Conservation (phyloP, 2,797 vertebrate species). For the Phrynocephalus vlangalii region DNA sequence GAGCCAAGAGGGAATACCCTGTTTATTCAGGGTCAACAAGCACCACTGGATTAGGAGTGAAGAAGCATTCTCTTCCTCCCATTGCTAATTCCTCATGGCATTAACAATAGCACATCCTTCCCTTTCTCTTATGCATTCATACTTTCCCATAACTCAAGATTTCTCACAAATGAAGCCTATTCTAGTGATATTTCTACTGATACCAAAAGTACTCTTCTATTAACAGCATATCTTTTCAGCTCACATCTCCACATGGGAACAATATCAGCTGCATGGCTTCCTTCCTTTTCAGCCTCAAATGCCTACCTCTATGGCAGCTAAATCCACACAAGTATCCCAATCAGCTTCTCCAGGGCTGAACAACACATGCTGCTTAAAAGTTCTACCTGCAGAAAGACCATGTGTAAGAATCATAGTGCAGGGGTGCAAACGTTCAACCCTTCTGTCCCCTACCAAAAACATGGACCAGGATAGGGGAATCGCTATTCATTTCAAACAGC, state of each 20-base stretch:
- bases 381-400: neutral
- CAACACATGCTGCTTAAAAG: neutral
- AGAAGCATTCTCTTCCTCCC: neutral
- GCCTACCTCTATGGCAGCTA: neutral
- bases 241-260: neutral
- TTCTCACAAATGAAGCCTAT: neutral
- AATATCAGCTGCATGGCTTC: neutral
- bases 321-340: fast-evolving
- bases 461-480: neutral
- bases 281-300: neutral
- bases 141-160: neutral
- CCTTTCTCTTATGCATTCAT: neutral
- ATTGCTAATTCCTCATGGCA: neutral
- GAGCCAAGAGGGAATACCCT: neutral
- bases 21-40: neutral
- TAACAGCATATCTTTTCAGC: neutral
- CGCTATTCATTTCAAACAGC: neutral
- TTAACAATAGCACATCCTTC: neutral
- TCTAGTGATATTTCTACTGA: neutral
- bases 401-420: neutral
- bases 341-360: fast-evolving
- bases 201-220: neutral
- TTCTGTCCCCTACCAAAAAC: neutral
- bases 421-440: neutral
- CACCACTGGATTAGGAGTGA: neutral